Evolutionary conservation across 2,797 vertebrate genomes (phyloP).

Genomic region (Rallus crepitans): DNA sequence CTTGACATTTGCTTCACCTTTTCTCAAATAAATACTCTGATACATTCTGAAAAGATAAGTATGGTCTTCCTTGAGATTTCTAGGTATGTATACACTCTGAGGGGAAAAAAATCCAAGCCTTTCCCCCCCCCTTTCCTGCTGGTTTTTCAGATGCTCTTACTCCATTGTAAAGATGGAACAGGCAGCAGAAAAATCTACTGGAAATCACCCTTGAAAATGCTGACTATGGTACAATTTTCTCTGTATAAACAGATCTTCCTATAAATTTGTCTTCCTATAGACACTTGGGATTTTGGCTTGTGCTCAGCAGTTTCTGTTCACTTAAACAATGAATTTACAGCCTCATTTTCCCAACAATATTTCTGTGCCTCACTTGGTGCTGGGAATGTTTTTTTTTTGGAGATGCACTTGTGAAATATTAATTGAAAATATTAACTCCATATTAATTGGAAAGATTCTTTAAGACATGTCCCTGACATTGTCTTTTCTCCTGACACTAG

Average conservation of each 20-base stretch:
- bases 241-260: not conserved
- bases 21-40: not conserved
- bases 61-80: not conserved
- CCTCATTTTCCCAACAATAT: not conserved
- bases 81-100: not conserved
- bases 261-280: not conserved
- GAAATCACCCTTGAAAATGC: constrained; percentile 1
- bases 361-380: not conserved
- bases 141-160: not conserved
- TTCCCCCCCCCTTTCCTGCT: not conserved
- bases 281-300: not conserved
- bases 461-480: not conserved
- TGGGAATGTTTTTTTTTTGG: not conserved
- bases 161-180: not conserved
- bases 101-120: not conserved
- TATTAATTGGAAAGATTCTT: not conserved
- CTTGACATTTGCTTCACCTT: not conserved
- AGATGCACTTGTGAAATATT: not conserved
- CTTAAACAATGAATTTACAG: not conserved
- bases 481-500: not conserved
- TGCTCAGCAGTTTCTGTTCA: not conserved
- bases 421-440: too few relatives aligned
- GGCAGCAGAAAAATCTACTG: not conserved
- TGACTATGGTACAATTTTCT: not conserved
- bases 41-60: not conserved